Evolutionary conservation across 2,797 vertebrate species (phyloP).

Genomic region (Lophius americanus): DNA sequence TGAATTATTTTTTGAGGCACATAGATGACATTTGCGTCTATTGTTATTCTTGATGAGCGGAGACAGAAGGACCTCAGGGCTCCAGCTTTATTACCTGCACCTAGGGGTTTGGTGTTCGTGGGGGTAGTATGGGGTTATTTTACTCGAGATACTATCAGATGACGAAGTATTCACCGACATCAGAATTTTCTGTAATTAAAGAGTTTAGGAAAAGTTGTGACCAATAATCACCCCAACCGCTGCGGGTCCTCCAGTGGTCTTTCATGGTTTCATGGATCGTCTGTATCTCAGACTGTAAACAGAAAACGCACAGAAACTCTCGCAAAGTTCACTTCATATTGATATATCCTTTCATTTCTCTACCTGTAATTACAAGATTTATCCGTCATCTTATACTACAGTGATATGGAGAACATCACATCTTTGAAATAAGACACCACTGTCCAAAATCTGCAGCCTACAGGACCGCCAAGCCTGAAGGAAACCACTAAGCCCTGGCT

Average conservation of each 20-base stretch:
- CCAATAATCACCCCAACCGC: conserved; percentile 66
- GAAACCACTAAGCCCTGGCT: conserved; percentile 44
- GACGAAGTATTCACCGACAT: conserved; percentile 71
- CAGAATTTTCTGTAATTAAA: conserved; percentile 78
- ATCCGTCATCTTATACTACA: conserved; percentile 40
- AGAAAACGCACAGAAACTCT: conserved; percentile 2
- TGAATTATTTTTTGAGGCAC: conserved; percentile 27
- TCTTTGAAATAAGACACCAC: conserved; percentile 74
- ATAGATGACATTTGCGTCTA: conserved; percentile 37
- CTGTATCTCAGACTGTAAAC: conserved; percentile 9
- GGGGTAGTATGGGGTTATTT: conserved; percentile 27
- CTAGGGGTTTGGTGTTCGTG: conserved; percentile 54
- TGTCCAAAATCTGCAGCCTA: conserved; percentile 33
- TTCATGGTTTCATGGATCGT: conserved; percentile 35
- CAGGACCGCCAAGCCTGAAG: conserved; percentile 43
- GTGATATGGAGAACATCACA: conserved; percentile 41
- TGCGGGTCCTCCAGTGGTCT: conserved; percentile 45
- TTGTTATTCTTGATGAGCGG: conserved; percentile 63
- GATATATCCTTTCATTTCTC: conserved; percentile 25
- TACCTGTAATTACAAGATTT: conserved; percentile 39
- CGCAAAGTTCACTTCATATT: conserved; percentile 16
- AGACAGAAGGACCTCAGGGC: conserved; percentile 56
- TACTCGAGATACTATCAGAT: conserved; percentile 78
- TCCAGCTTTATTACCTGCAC: conserved; percentile 52
- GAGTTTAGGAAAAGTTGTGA: conserved; percentile 65